These are phyloP conservation scores for Synergus laeviventris DNA, from an alignment of 2,888 invertebrate genomes.

Conservation along the genomic window DNA sequence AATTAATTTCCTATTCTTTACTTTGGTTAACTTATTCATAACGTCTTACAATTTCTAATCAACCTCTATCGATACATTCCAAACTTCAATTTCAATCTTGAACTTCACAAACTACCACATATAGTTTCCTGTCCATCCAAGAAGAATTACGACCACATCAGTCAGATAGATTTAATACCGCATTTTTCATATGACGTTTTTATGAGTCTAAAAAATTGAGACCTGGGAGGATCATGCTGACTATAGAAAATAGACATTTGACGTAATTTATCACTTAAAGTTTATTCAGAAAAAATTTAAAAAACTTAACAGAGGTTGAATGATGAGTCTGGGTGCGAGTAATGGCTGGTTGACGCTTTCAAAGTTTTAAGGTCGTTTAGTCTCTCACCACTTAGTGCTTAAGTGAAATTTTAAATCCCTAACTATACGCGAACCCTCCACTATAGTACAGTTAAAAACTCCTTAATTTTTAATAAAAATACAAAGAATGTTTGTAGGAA, in stretches of 20 bases:
- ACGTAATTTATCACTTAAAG: slow-evolving; percentile 18
- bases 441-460: background rate
- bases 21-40: background rate
- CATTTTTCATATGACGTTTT: slow-evolving; percentile 7
- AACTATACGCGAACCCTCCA: background rate
- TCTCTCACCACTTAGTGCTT: background rate
- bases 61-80: background rate
- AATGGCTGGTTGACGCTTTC: slow-evolving; percentile 20
- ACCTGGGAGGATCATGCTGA: background rate
- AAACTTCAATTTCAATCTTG: background rate
- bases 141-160: background rate
- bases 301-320: slow-evolving; percentile 18
- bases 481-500: background rate
- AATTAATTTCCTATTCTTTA: slow-evolving; percentile 40
- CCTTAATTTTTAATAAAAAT: background rate
- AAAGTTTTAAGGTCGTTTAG: slow-evolving; percentile 35
- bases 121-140: background rate
- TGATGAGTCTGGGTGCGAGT: slow-evolving; percentile 23
- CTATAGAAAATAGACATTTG: background rate
- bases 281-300: slow-evolving; percentile 5
- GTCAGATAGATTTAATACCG: background rate
- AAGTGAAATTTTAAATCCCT: slow-evolving; percentile 9
- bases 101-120: background rate
- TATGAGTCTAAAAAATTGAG: slow-evolving; percentile 1
- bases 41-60: background rate